Base-by-base conservation (phyloP, 1,140 invertebrate species). In the Drosophila orosa region DNA sequence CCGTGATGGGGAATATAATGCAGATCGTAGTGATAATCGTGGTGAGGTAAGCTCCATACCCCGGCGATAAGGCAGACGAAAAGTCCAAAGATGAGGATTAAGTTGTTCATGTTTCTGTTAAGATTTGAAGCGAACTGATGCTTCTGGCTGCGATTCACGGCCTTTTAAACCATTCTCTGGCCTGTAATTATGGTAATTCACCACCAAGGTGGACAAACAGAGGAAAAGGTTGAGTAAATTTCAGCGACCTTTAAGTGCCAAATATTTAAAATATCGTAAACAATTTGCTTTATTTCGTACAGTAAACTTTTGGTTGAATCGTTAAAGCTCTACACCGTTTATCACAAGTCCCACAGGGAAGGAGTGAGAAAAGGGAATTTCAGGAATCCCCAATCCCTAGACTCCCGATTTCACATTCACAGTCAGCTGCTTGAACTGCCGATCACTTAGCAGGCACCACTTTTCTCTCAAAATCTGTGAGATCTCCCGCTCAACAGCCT, bases 381-480 rank as follows among this genome's bases (percentile, higher is more conserved):
- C 54, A 12, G 5, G 13, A 40, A 22, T 5, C 4, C 1, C 2
- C 7, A 9, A 31, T 2, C 24, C 29, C 29, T 54, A 78, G 17
- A 54, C 22, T 13, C 80, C 85, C 10, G 80, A 62, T 45, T 77
- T 90, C 0, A 74, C 69, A 72, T 90, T 82, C 27, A 90, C 50
- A 29, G 85, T 93, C 89, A 72, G 74, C 74, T 62, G 69, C 60
- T 94, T 94, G 84, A 96, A 97, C 77, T 96, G 94, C 72, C 94
- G 94, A 91, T 97, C 96, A 13, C 93, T 93, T 13, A 97, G 77
- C 92, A 96, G 94, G n/a, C 92, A 92, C 97, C 97, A 97, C 55
- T 92, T 92, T 54, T 94, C 94, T 2, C 94, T 94, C 15, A 97
- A 90, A 44, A 95, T 94, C 82, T 93, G 93, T 0, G 95, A 95